phyloP scores from a whole-genome alignment of 1,140 invertebrate genomes.

The Drosophila bocki region DNA sequence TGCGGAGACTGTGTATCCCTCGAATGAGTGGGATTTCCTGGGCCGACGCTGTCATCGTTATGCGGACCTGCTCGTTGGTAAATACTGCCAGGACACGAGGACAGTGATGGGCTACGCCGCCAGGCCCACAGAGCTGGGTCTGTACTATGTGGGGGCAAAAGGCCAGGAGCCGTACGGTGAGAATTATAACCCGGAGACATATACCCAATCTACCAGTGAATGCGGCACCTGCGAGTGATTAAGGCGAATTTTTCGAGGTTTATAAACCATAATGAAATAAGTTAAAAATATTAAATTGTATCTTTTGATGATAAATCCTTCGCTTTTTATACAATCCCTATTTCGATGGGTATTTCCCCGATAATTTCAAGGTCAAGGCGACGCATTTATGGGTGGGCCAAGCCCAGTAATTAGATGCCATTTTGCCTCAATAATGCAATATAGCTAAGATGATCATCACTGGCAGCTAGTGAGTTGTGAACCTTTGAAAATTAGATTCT shows the following conservation, averaged over 20 bases:
- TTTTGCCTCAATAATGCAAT: no score
- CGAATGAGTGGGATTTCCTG: constrained; percentile 46
- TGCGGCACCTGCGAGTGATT: constrained; percentile 38
- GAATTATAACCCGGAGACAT: constrained; percentile 20
- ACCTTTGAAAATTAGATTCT: no score
- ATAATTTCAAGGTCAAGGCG: constrained; percentile 5
- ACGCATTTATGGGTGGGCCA: neutral
- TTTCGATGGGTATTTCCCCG: neutral
- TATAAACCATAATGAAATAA: neutral
- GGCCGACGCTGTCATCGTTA: constrained; percentile 14
- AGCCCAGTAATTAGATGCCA: neutral
- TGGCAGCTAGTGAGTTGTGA: no score
- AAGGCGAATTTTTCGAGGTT: neutral
- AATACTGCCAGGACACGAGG: neutral
- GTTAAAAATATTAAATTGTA: neutral
- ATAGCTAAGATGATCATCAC: no score
- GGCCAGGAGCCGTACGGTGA: constrained; percentile 48
- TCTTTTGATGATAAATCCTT: neutral
- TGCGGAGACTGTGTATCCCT: constrained; percentile 86
- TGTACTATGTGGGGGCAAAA: constrained; percentile 60
- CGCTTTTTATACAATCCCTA: neutral
- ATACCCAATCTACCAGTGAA: constrained; percentile 10
- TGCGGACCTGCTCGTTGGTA: constrained; percentile 16
- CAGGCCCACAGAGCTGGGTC: constrained; percentile 22
- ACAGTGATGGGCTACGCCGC: constrained; percentile 60